Evolutionary conservation across 2,797 vertebrate species (phyloP).

Genomic region (Rhinichthys osculus): DNA sequence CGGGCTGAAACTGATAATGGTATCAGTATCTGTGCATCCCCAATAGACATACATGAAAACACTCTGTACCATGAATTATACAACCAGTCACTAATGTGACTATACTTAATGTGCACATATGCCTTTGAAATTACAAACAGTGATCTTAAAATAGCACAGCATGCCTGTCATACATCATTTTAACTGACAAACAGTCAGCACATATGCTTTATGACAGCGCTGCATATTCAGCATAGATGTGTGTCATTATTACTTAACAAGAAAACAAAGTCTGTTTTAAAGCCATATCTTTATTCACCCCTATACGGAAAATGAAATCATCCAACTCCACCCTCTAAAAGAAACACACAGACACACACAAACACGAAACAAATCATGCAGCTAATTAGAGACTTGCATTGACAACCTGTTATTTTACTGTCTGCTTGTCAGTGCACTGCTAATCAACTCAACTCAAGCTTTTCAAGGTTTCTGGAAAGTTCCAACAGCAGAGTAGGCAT

Average conservation of each 20-base stretch:
- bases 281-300: background rate
- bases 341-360: constrained; percentile 22
- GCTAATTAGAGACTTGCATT: constrained; percentile 65
- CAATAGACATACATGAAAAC: background rate
- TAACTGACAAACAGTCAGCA: background rate
- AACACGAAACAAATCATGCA: constrained; percentile 54
- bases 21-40: background rate
- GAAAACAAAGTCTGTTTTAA: background rate
- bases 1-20: background rate
- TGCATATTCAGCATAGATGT: background rate
- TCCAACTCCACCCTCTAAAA: background rate
- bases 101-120: background rate
- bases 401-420: constrained; percentile 64
- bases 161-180: background rate
- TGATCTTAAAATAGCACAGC: background rate
- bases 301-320: constrained; percentile 6
- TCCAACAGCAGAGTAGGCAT: constrained; percentile 8
- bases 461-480: constrained; percentile 53
- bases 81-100: background rate
- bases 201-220: background rate
- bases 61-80: background rate
- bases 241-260: constrained; percentile 6
- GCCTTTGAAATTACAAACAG: background rate
- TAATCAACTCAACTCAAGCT: constrained; percentile 63
- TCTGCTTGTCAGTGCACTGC: constrained; percentile 59